phyloP scores from a whole-genome alignment of 2,113 vertebrate genomes.

The Chamaea fasciata region DNA sequence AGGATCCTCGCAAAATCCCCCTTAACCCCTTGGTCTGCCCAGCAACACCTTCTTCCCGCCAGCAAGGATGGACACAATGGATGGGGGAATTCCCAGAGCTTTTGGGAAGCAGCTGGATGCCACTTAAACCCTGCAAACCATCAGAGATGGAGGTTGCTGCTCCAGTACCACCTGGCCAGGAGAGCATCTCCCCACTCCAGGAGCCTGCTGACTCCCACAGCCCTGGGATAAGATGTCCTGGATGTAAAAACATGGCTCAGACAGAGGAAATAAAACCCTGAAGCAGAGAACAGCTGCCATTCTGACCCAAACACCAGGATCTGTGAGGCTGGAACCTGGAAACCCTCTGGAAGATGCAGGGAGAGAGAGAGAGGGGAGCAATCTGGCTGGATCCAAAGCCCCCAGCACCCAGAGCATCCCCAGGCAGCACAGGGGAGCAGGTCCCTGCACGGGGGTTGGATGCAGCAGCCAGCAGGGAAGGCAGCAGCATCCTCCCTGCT shows the following conservation, averaged over 20 bases:
- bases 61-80: rapidly evolving
- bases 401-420: background rate
- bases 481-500: slow-evolving; percentile 73
- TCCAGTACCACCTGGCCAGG: background rate
- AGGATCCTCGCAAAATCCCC: rapidly evolving
- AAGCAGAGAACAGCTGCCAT: rapidly evolving
- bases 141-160: rapidly evolving
- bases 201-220: background rate
- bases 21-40: rapidly evolving
- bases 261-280: background rate
- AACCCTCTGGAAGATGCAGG: background rate
- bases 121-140: background rate
- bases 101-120: background rate
- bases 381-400: background rate
- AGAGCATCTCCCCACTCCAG: rapidly evolving
- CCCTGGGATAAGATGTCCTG: rapidly evolving
- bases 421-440: rapidly evolving
- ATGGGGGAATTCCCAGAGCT: background rate
- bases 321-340: background rate
- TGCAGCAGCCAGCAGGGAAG: background rate
- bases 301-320: background rate
- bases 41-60: background rate
- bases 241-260: background rate
- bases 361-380: background rate
- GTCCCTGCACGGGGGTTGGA: background rate